Evolutionary conservation across 35 echinoderm and acorn worm species (phyloP).

Genomic region (Heliocidaris tuberculata): DNA sequence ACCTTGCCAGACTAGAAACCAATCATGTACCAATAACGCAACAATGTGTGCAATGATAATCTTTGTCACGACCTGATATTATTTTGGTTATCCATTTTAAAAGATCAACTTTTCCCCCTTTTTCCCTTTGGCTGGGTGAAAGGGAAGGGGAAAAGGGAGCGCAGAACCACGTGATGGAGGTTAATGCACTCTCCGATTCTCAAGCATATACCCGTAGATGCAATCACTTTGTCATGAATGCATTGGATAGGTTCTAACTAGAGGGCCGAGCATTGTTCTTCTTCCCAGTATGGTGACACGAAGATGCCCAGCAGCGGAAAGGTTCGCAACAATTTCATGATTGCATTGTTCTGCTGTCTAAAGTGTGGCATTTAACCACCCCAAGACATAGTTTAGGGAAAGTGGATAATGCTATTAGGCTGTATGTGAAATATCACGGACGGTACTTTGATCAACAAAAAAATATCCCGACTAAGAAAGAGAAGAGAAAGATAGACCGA

Average conservation of each 20-base stretch:
- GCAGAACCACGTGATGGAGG: not conserved
- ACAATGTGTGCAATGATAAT: not conserved
- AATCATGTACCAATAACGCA: not conserved
- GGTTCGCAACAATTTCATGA: not conserved
- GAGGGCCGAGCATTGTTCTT: not conserved
- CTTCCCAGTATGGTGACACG: not conserved
- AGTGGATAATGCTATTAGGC: too few relatives aligned
- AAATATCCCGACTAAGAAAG: not conserved
- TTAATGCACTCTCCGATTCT: not conserved
- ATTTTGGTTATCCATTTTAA: not conserved
- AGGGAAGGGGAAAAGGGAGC: not conserved
- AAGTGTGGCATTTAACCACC: too few relatives aligned
- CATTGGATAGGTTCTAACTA: not conserved
- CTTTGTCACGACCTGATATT: conserved; percentile 10
- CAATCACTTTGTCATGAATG: not conserved
- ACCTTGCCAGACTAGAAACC: not conserved
- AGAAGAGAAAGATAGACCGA: not conserved
- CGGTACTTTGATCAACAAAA: too few relatives aligned
- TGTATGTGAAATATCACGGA: too few relatives aligned
- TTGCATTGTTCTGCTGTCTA: not conserved
- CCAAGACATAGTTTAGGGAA: too few relatives aligned
- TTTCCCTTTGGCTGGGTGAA: not conserved
- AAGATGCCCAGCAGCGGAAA: not conserved
- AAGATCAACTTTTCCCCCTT: not conserved
- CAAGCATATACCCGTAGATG: not conserved